Percentiles rank a stretch among this genome's conserved stretches.
phyloP scores from a whole-genome alignment of 2,888 invertebrate genomes.

The Drosophila anomalipes region DNA sequence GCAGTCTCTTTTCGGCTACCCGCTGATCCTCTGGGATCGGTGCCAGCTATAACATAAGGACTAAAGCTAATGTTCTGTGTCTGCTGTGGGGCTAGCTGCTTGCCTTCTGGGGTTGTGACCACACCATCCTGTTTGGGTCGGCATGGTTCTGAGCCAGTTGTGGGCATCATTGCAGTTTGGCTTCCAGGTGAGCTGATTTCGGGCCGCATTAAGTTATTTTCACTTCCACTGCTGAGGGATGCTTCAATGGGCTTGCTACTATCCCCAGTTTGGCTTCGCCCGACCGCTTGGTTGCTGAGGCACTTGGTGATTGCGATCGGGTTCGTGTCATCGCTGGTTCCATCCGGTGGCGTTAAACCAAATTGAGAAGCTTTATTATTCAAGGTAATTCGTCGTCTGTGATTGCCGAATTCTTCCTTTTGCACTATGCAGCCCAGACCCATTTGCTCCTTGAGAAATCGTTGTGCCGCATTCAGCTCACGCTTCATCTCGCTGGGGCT shows the following conservation, averaged over 20 bases:
- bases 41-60: slow-evolving; percentile 9
- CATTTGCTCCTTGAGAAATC: slow-evolving; percentile 97
- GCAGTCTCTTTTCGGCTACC: neutral
- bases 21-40: neutral
- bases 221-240: neutral
- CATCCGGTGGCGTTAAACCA: neutral
- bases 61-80: neutral
- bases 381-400: neutral
- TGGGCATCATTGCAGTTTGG: neutral
- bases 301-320: too few relatives aligned
- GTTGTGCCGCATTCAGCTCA: slow-evolving; percentile 91
- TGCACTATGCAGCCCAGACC: slow-evolving; percentile 86
- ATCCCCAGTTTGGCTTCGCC: too few relatives aligned
- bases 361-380: neutral
- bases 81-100: neutral
- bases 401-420: neutral
- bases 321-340: neutral
- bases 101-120: too few relatives aligned
- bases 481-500: slow-evolving; percentile 89
- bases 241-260: neutral
- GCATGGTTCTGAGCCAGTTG: neutral
- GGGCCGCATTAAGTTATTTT: neutral
- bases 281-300: neutral
- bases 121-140: neutral
- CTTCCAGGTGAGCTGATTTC: neutral